phyloP scores from a whole-genome alignment of 2,888 invertebrate genomes.

The Limnephilus lunatus region DNA sequence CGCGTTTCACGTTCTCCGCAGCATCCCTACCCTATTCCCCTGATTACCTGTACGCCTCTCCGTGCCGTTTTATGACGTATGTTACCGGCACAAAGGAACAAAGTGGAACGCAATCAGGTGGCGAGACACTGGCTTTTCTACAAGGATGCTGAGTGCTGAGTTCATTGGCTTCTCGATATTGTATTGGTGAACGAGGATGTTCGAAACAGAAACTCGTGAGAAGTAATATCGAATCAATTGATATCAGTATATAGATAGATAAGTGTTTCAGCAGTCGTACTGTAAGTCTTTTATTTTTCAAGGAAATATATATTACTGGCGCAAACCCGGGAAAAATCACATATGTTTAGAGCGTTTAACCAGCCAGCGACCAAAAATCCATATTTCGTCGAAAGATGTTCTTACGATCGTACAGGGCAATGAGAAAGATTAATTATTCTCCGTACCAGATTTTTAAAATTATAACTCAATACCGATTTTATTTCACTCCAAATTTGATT shows the following conservation, averaged over 20 bases:
- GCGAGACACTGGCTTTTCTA: not conserved
- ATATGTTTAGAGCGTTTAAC: too few relatives aligned
- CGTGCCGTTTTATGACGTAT: conserved; percentile 45
- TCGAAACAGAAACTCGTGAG: not conserved
- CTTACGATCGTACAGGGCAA: too few relatives aligned
- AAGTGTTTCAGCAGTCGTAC: too few relatives aligned
- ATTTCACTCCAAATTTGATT: too few relatives aligned
- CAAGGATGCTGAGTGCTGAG: not conserved
- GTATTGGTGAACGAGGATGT: not conserved
- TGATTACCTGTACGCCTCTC: conserved; percentile 47
- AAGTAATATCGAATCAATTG: not conserved
- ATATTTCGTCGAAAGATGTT: too few relatives aligned
- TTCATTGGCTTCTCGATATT: not conserved
- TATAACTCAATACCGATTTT: too few relatives aligned
- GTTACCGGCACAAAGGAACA: conserved; percentile 36
- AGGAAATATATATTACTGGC: too few relatives aligned
- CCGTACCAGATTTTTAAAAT: too few relatives aligned
- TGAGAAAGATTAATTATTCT: too few relatives aligned
- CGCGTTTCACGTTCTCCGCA: conserved; percentile 33
- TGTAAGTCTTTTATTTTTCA: too few relatives aligned
- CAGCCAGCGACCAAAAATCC: too few relatives aligned
- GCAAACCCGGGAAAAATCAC: too few relatives aligned
- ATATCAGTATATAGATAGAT: not conserved
- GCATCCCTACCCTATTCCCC: conserved; percentile 1
- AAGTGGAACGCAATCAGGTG: conserved; percentile 12